These are phyloP conservation scores for Plebejus anna DNA, from an alignment of 2,888 invertebrate genomes.

Conservation along the genomic window DNA sequence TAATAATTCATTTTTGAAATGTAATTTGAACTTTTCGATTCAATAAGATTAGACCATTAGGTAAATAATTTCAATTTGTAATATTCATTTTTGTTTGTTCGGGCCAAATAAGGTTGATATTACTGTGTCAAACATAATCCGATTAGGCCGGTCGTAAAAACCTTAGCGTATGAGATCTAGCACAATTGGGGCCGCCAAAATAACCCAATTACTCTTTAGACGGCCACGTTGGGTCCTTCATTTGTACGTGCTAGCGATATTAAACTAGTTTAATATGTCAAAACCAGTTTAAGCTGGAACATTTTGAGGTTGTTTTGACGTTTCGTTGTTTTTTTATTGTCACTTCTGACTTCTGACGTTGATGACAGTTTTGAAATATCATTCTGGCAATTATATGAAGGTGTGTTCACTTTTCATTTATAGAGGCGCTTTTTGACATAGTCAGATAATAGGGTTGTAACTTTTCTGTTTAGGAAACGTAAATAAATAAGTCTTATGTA, in stretches of 20 bases:
- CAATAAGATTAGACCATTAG: neutral
- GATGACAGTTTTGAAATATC: neutral
- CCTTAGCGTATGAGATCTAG: conserved; percentile 40
- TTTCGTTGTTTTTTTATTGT: conserved; percentile 3
- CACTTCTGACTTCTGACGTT: neutral
- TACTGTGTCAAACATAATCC: conserved; percentile 23
- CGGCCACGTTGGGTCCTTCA: conserved; percentile 42
- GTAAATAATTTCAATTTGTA: neutral
- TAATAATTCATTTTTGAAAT: neutral
- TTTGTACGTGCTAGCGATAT: conserved; percentile 39
- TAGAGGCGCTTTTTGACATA: neutral
- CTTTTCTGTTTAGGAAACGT: neutral
- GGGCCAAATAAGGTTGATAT: neutral
- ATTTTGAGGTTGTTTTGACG: neutral
- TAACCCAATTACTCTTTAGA: conserved; percentile 56
- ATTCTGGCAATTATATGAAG: neutral
- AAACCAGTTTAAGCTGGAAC: neutral
- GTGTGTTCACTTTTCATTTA: neutral
- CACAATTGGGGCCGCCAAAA: conserved; percentile 41
- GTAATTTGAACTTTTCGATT: neutral
- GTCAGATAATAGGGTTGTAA: neutral
- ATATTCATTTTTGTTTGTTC: neutral
- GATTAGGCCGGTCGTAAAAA: conserved; percentile 39
- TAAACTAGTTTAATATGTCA: neutral
- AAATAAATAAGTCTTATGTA: neutral